Conservation (phyloP, 2,888 invertebrate genomes). For the Oligia fasciuncula region DNA sequence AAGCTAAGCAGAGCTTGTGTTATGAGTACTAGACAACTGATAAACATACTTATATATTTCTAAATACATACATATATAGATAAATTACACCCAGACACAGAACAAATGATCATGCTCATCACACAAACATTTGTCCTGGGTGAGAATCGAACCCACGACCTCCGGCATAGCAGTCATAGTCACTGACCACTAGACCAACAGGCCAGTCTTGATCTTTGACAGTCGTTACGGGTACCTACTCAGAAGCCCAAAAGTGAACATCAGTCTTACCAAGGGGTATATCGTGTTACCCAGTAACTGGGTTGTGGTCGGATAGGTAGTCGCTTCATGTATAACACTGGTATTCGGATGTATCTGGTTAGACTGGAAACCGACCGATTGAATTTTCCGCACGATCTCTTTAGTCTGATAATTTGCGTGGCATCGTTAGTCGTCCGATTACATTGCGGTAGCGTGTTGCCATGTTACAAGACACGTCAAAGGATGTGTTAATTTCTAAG, state of each 20-base stretch:
- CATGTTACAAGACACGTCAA: conserved; percentile 10
- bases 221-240: background rate
- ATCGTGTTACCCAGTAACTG: background rate
- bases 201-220: too few relatives aligned
- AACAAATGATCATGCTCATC: too few relatives aligned
- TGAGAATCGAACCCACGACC: too few relatives aligned
- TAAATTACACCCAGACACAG: too few relatives aligned
- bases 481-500: conserved; percentile 26
- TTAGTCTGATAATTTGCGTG: conserved; percentile 1
- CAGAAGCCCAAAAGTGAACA: background rate
- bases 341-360: background rate
- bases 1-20: too few relatives aligned
- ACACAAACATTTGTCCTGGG: too few relatives aligned
- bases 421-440: background rate
- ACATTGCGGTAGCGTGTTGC: background rate
- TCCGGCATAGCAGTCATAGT: too few relatives aligned
- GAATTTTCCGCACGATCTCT: background rate
- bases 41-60: too few relatives aligned
- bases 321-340: background rate
- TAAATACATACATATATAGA: too few relatives aligned
- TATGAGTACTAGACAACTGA: too few relatives aligned
- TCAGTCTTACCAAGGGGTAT: too few relatives aligned
- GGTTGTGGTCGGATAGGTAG: background rate
- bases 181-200: too few relatives aligned
- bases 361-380: background rate